Conservation (phyloP, 1,140 invertebrate genomes). For the Camponotus pennsylvanicus region DNA sequence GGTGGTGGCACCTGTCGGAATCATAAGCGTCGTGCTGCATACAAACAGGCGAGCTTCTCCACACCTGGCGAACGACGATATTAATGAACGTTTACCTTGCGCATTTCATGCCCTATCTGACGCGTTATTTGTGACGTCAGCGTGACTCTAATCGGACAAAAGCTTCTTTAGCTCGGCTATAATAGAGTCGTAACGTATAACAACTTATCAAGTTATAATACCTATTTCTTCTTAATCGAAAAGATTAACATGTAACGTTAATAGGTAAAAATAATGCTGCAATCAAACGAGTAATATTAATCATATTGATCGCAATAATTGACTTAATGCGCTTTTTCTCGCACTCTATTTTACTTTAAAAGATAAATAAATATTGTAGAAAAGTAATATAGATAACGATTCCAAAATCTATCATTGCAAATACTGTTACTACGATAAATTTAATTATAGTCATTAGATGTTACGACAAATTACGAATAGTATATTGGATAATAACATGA, state of each 20-base stretch:
- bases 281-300: neutral
- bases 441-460: too few relatives aligned
- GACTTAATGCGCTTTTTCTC: neutral
- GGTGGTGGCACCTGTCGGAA: conserved; percentile 76
- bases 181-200: neutral
- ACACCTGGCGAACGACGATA: neutral
- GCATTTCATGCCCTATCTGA: conserved; percentile 23
- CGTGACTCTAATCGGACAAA: conserved; percentile 6
- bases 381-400: neutral
- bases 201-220: neutral
- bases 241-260: neutral
- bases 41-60: conserved; percentile 49
- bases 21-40: conserved; percentile 45
- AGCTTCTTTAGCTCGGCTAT: conserved; percentile 11
- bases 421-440: too few relatives aligned
- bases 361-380: neutral
- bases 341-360: neutral
- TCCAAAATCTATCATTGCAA: neutral
- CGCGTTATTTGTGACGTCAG: conserved; percentile 7
- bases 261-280: neutral
- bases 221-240: neutral
- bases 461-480: too few relatives aligned
- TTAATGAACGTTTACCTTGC: conserved; percentile 23
- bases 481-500: too few relatives aligned
- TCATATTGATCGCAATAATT: neutral